Evolutionary conservation across 2,797 vertebrate species (phyloP).

Genomic region (Distichodus sexfasciatus): DNA sequence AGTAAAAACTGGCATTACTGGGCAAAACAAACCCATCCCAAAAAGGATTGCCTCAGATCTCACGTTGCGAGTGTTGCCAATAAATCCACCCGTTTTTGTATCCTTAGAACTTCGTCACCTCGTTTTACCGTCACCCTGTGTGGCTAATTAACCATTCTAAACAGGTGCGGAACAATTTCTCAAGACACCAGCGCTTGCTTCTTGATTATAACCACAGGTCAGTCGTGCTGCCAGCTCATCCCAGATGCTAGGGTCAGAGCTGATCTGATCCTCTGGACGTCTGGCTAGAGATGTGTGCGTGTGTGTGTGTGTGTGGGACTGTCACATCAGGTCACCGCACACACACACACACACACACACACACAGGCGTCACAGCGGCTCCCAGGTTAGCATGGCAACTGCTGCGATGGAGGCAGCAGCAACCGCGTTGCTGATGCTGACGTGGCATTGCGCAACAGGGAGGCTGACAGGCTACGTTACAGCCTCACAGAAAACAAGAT

Average conservation of each 20-base stretch:
- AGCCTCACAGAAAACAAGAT: constrained; percentile 5
- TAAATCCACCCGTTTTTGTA: too few species aligned
- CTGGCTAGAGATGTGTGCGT: not conserved
- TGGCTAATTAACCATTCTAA: not conserved
- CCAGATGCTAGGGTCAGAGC: constrained; percentile 11
- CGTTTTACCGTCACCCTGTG: not conserved
- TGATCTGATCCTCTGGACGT: constrained; percentile 5
- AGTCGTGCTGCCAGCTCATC: not conserved
- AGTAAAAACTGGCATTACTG: too few species aligned
- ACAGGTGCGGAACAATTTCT: not conserved
- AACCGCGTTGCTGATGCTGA: constrained; percentile 33
- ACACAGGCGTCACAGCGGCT: constrained; percentile 22
- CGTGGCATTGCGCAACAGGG: constrained; percentile 31
- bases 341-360: too few species aligned
- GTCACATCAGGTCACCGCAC: constrained; percentile 45
- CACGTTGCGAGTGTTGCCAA: too few species aligned
- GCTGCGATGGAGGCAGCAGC: constrained; percentile 8
- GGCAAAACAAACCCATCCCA: too few species aligned
- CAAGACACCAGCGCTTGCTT: too few species aligned
- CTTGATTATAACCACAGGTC: not conserved
- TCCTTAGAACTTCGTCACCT: too few species aligned
- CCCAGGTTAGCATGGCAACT: constrained; percentile 55
- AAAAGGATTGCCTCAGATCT: too few species aligned
- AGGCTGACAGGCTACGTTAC: constrained; percentile 9
- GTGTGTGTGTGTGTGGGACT: too few species aligned